Evolutionary conservation across 92 coral and sea anemone species (phyloP).

Genomic region (Zoanthus gigantus): DNA sequence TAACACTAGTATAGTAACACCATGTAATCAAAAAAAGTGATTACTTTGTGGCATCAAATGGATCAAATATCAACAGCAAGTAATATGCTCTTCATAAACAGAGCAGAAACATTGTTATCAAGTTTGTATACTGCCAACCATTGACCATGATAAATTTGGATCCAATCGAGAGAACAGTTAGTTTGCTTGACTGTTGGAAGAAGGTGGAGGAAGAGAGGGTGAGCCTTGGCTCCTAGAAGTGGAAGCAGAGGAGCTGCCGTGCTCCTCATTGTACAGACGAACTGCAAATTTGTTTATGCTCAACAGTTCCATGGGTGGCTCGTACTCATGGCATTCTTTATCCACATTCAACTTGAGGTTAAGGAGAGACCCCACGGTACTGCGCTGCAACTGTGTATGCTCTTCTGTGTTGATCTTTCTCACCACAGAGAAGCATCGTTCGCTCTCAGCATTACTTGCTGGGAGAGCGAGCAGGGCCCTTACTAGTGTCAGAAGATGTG

Average conservation of each 20-base stretch:
- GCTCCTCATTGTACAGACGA: conserved; percentile 33
- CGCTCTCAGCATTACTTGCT: conserved; percentile 11
- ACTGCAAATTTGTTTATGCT: conserved; percentile 23
- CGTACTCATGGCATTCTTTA: conserved; percentile 33
- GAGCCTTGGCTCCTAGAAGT: neutral
- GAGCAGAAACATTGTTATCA: neutral
- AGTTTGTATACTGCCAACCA: neutral
- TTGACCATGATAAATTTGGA: neutral
- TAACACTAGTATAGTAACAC: neutral
- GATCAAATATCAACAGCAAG: conserved; percentile 4
- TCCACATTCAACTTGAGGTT: conserved; percentile 23
- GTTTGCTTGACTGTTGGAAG: conserved; percentile 12
- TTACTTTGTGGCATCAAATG: conserved; percentile 3
- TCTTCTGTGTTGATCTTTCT: conserved; percentile 36
- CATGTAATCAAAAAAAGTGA: conserved; percentile 9
- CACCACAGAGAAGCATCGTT: conserved; percentile 2
- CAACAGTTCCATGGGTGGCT: conserved; percentile 32
- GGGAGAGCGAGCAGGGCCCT: conserved; percentile 31
- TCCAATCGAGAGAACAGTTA: conserved; percentile 4
- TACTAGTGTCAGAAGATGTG: conserved; percentile 33
- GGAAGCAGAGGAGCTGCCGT: conserved; percentile 24
- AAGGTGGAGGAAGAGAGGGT: neutral
- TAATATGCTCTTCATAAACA: neutral
- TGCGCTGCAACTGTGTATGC: conserved; percentile 28
- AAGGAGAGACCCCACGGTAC: conserved; percentile 36